Percentiles rank a stretch among this genome's conserved stretches.
phyloP scores from a whole-genome alignment of 2,113 vertebrate species.

The Oplegnathus fasciatus region DNA sequence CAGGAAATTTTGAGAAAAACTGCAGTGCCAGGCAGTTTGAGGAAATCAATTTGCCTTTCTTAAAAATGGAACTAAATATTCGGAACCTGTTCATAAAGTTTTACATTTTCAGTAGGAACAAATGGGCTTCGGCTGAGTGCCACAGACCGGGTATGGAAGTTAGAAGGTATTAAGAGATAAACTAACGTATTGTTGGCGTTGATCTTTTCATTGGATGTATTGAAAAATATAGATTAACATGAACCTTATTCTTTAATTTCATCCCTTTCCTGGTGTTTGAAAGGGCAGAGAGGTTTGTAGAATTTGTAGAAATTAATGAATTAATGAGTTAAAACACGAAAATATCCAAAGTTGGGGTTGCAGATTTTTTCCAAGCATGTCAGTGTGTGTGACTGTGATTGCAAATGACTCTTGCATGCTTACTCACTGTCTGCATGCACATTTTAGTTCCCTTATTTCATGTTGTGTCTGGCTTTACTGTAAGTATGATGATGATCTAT shows the following conservation, averaged over 20 bases:
- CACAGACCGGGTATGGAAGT: not conserved
- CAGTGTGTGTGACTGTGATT: not conserved
- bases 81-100: not conserved
- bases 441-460: conserved; percentile 21
- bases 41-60: not conserved
- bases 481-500: conserved; percentile 31
- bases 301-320: not conserved
- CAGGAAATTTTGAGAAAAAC: not conserved
- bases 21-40: not conserved
- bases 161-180: no score
- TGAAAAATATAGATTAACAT: not conserved
- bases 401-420: not conserved
- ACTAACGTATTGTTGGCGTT: not conserved
- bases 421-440: not conserved
- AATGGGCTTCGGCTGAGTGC: not conserved
- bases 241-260: not conserved
- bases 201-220: not conserved
- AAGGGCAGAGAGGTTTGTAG: not conserved
- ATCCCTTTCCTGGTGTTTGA: not conserved
- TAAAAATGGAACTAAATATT: not conserved
- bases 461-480: conserved; percentile 15
- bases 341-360: not conserved
- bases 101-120: not conserved
- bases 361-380: conserved; percentile 6
- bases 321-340: not conserved